phyloP scores from a whole-genome alignment of 2,797 vertebrate genomes.

The Synanceia verrucosa region DNA sequence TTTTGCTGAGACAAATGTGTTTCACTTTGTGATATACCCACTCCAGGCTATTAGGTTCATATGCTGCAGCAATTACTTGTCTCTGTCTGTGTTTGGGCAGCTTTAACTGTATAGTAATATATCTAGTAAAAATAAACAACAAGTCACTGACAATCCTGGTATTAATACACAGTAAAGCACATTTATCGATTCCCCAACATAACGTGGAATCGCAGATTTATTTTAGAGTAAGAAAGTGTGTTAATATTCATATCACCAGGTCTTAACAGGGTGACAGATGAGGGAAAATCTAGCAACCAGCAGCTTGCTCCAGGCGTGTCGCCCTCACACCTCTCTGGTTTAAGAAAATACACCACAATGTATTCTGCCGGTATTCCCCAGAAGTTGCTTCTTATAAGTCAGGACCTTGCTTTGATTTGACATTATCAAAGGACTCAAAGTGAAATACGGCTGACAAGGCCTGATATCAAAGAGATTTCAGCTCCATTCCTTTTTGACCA shows the following conservation, averaged over 20 bases:
- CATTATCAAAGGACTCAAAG: constrained; percentile 76
- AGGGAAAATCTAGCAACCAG: neutral
- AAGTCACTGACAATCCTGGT: constrained; percentile 20
- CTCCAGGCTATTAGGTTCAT: constrained; percentile 38
- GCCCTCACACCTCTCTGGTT: constrained; percentile 21
- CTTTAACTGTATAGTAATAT: constrained; percentile 26
- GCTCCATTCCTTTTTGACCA: constrained; percentile 52
- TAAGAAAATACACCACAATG: constrained; percentile 26
- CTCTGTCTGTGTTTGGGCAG: constrained; percentile 30
- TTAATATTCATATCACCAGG: constrained; percentile 33
- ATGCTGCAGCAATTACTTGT: constrained; percentile 39
- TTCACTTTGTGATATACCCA: constrained; percentile 39
- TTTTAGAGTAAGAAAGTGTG: constrained; percentile 25
- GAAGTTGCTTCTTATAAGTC: constrained; percentile 60
- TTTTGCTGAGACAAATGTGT: constrained; percentile 44
- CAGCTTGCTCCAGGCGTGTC: constrained; percentile 44
- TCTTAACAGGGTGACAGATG: constrained; percentile 24
- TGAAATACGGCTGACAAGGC: constrained; percentile 73
- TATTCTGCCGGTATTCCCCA: constrained; percentile 44
- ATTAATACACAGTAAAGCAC: constrained; percentile 33
- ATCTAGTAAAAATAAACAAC: constrained; percentile 25
- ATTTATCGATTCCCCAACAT: constrained; percentile 10
- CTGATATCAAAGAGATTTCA: constrained; percentile 73
- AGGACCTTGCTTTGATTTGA: constrained; percentile 78
- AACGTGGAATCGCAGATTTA: neutral